phyloP scores from a whole-genome alignment of 2,113 vertebrate genomes.

The Okapia johnstoni region DNA sequence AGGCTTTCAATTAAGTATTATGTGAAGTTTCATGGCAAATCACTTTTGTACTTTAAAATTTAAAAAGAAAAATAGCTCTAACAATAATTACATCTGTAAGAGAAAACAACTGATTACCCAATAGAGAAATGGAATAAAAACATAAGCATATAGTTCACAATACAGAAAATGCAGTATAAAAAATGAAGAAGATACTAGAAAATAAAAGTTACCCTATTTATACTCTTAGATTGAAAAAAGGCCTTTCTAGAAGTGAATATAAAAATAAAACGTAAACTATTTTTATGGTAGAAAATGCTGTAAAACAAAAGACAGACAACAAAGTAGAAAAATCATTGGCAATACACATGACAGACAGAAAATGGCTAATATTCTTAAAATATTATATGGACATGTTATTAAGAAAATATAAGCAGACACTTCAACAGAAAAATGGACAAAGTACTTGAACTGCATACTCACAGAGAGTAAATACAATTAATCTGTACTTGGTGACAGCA shows the following conservation, averaged over 20 bases:
- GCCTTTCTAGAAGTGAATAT: neutral
- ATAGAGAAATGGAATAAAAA: neutral
- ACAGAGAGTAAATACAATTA: neutral
- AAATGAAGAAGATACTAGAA: neutral
- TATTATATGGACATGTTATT: neutral
- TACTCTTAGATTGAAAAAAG: neutral
- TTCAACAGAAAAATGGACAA: neutral
- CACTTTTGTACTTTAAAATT: neutral
- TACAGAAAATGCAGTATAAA: neutral
- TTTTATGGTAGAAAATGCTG: neutral
- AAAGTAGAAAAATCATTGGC: neutral
- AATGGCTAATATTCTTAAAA: neutral
- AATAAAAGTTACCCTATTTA: neutral
- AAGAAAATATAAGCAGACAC: neutral
- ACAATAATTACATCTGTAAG: neutral
- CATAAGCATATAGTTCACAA: neutral
- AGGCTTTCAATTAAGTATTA: neutral
- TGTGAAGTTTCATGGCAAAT: neutral
- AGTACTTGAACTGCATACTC: neutral
- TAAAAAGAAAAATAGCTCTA: neutral
- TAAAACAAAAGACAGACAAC: neutral
- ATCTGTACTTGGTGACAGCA: neutral
- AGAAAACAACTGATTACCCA: neutral
- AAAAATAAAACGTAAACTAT: conserved; percentile 7
- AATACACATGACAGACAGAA: neutral